Evolutionary conservation across 2,888 invertebrate species (phyloP).

Genomic region (Oxyteleia sp.): DNA sequence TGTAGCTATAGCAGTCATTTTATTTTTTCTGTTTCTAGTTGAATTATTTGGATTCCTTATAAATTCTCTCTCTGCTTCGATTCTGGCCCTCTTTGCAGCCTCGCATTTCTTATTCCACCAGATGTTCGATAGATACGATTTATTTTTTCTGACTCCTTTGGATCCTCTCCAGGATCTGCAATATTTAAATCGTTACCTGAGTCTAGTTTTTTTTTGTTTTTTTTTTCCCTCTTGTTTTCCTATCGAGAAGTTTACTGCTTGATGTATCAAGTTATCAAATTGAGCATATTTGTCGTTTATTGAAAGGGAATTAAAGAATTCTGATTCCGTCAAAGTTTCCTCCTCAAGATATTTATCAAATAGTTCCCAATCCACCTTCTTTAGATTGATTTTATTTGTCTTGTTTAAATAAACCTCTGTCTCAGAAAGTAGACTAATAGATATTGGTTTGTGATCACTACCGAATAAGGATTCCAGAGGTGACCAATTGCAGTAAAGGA

Average conservation of each 20-base stretch:
- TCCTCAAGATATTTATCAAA: background rate
- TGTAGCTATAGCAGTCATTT: background rate
- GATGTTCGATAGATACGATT: background rate
- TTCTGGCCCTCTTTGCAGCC: slow-evolving; percentile 7
- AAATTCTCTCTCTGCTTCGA: slow-evolving; percentile 11
- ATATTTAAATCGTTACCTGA: too few species aligned
- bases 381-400: slow-evolving; percentile 5
- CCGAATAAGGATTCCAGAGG: background rate
- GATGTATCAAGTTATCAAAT: too few species aligned
- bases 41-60: background rate
- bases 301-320: background rate
- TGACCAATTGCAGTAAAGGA: background rate
- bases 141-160: too few species aligned
- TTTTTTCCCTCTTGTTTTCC: too few species aligned
- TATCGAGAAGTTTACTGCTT: too few species aligned
- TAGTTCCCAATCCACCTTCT: background rate
- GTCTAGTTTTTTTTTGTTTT: too few species aligned
- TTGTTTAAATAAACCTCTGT: too few species aligned
- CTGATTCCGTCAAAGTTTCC: background rate
- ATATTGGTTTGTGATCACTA: background rate
- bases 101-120: slow-evolving; percentile 27
- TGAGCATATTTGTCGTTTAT: too few species aligned
- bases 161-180: too few species aligned
- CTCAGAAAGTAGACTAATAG: too few species aligned
- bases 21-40: slow-evolving; percentile 6